Percentiles rank a stretch among this genome's conserved stretches.
Conservation (phyloP, 2,797 vertebrate genomes). For the Tinamus major region DNA sequence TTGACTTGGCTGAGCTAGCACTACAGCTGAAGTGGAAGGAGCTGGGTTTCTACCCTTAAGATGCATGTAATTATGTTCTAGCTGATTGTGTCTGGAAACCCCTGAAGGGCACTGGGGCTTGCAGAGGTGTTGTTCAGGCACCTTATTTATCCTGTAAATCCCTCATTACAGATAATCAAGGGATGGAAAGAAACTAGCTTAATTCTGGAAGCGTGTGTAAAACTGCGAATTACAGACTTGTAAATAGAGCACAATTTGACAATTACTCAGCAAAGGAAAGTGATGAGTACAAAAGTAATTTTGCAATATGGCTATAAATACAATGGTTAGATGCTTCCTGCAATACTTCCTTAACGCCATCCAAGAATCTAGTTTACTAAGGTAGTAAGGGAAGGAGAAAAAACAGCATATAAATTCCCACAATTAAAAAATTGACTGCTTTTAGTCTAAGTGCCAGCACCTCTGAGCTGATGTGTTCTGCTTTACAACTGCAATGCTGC, state of each 20-base stretch:
- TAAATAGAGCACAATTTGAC: not conserved
- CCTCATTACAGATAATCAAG: not conserved
- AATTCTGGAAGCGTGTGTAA: not conserved
- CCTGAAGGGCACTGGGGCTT: not conserved
- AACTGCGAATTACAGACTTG: not conserved
- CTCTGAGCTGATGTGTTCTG: not conserved
- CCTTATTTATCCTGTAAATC: not conserved
- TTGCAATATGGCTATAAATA: not conserved
- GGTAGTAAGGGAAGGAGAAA: not conserved
- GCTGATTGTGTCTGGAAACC: not conserved
- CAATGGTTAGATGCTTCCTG: not conserved
- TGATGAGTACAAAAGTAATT: not conserved
- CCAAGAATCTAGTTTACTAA: not conserved
- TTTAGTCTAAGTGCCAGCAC: not conserved
- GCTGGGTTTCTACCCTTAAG: not conserved
- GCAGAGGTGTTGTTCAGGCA: accelerated
- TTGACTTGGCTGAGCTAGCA: not conserved
- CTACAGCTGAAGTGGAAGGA: not conserved
- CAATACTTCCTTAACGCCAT: not conserved
- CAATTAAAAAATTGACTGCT: not conserved
- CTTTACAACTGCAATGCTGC: not conserved
- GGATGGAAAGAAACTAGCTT: not conserved
- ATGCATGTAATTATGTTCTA: not conserved
- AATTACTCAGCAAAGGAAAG: not conserved
- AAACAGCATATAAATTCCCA: not conserved